These are phyloP conservation scores for Argyresthia albistria DNA, from an alignment of 2,888 invertebrate genomes.

Conservation along the genomic window DNA sequence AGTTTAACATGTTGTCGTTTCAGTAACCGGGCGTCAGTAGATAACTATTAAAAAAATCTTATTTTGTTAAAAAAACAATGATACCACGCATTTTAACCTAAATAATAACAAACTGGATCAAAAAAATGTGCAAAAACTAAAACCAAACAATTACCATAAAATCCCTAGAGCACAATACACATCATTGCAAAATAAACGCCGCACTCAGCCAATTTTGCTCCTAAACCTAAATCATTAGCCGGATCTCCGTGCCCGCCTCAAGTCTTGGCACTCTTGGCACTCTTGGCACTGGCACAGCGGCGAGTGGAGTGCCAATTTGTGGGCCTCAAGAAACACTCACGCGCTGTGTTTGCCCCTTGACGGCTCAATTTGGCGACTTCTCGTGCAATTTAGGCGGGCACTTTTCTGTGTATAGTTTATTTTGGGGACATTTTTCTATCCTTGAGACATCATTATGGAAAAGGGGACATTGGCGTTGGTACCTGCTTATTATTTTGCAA, in stretches of 20 bases:
- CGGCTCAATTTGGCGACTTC: constrained; percentile 4
- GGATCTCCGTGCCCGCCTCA: neutral
- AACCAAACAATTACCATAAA: neutral
- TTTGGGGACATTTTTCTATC: too few relatives aligned
- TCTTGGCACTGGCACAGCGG: constrained; percentile 6
- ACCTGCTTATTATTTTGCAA: too few relatives aligned
- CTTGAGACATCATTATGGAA: too few relatives aligned
- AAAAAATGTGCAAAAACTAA: too few relatives aligned
- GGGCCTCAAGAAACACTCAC: constrained; percentile 44
- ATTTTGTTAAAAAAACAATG: too few relatives aligned
- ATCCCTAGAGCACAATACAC: neutral
- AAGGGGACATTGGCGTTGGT: too few relatives aligned
- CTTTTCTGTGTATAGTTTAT: neutral
- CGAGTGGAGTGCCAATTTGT: constrained; percentile 55
- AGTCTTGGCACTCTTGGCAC: neutral
- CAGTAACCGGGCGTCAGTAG: too few relatives aligned
- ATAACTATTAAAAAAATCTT: too few relatives aligned
- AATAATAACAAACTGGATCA: too few relatives aligned
- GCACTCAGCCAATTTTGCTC: neutral
- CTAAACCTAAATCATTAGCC: neutral
- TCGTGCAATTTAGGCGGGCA: neutral
- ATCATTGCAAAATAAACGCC: neutral
- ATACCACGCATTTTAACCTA: too few relatives aligned
- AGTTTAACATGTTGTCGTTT: too few relatives aligned
- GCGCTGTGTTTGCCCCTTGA: constrained; percentile 45